Evolutionary conservation across 2,888 invertebrate genomes (phyloP), one percentile per base, ranked within the genome.

Genomic region (Ectobius pallidus): DNA sequence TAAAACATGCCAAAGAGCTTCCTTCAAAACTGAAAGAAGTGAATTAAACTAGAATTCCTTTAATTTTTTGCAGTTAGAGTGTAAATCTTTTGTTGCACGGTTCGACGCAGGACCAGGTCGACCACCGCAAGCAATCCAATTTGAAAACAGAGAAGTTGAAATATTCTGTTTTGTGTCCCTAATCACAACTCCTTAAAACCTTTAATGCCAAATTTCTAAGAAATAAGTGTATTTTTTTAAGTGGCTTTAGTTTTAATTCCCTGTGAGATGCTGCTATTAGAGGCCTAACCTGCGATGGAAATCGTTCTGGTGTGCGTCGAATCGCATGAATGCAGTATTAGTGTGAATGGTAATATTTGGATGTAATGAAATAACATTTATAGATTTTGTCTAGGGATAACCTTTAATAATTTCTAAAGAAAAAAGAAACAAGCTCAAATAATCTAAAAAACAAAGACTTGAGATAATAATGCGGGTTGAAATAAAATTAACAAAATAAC

Each of bases 381-480:
- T 70, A 73, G 67, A 65, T 70, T 73, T 73, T 73, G 70, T 71
- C 62, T 74, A 74, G 74, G 7, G 49, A 58, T 39, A 22, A 49
- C 70, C 22, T 49, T 55, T 44, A 70, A 52, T 52, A 34, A 65
- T 49, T 65, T 73, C 63, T 70, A 69, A 58, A 72, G 39, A n/a
- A n/a, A n/a, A n/a, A n/a, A n/a, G 58, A 52, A 67, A 74, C 34
- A 44, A 75, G 71, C 73, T 73, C 73, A 75, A 73, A 71, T 73
- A 73, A 65, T 42, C 42, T 44, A 71, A 74, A 69, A 70, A 68
- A 69, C 71, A 34, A 75, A 75, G 75, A 73, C 75, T 74, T 74
- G 74, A 74, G 65, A 73, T 63, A 73, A 73, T 72, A 75, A 73
- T 69, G 74, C 74, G 65, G 71, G 74, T 74, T 72, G 72, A 74